Conservation (phyloP, 1,140 invertebrate genomes). For the Mya arenaria region DNA sequence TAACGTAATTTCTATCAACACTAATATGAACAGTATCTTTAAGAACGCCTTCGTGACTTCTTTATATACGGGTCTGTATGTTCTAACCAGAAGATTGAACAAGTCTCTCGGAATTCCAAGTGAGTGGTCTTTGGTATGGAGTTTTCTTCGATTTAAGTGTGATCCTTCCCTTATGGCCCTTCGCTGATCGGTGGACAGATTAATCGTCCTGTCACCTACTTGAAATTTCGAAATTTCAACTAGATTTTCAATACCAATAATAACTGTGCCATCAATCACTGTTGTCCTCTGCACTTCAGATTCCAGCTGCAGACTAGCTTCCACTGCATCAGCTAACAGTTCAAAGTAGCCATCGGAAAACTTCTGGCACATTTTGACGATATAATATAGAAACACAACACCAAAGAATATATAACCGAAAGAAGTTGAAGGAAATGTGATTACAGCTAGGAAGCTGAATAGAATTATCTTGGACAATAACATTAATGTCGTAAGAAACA, state of each 20-base stretch:
- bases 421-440: conserved; percentile 14
- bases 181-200: background rate
- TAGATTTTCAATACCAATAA: background rate
- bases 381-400: conserved; percentile 18
- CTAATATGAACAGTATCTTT: background rate
- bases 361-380: conserved; percentile 1
- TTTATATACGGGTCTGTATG: conserved; percentile 22
- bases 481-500: conserved; percentile 13
- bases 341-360: conserved; percentile 20
- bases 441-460: conserved; percentile 4
- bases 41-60: conserved; percentile 15
- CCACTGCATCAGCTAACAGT: conserved; percentile 24
- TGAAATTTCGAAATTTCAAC: conserved; percentile 11
- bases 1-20: background rate
- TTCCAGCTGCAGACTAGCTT: conserved; percentile 10
- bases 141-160: background rate
- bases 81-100: conserved; percentile 9
- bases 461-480: conserved; percentile 13
- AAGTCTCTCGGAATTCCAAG: conserved; percentile 11
- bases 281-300: background rate
- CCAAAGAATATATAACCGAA: conserved; percentile 45
- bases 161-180: background rate
- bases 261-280: background rate
- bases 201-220: background rate
- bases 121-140: background rate